A percentile compares a stretch with the other conserved stretches of the same genome.
Conservation (phyloP, 2,888 invertebrate genomes). For the Clostera curtula region DNA sequence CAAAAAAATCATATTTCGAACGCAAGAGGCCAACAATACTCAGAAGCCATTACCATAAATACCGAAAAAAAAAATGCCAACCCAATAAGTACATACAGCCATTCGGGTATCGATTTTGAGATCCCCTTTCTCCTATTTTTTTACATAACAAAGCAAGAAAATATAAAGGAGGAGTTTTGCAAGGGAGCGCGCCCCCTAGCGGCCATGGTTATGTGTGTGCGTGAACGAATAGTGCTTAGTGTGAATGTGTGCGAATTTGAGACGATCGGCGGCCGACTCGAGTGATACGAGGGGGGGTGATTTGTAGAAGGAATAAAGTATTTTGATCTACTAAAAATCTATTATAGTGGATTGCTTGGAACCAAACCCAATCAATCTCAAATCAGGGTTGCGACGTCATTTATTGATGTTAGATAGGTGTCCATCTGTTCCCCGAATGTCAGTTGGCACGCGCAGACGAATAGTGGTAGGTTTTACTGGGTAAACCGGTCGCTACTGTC, state of each 20-base stretch:
- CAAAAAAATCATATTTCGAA: too few relatives aligned
- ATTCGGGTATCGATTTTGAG: constrained; percentile 67
- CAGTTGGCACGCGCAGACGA: too few relatives aligned
- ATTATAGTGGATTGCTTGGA: too few relatives aligned
- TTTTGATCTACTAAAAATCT: constrained; percentile 34
- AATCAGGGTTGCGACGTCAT: too few relatives aligned
- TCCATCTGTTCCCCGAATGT: too few relatives aligned
- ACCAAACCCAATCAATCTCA: too few relatives aligned
- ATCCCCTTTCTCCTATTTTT: constrained; percentile 70
- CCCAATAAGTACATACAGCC: constrained; percentile 44
- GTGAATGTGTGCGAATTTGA: constrained; percentile 51
- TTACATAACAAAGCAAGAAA: constrained; percentile 73
- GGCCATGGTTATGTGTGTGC: constrained; percentile 17
- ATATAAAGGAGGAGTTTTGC: constrained; percentile 69
- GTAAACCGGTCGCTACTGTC: too few relatives aligned
- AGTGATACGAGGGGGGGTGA: constrained; percentile 63
- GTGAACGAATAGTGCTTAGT: constrained; percentile 26
- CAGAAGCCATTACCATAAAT: too few relatives aligned
- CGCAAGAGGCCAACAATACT: too few relatives aligned
- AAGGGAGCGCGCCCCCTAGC: constrained; percentile 57
- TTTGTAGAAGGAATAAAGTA: constrained; percentile 28
- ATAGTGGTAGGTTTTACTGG: too few relatives aligned
- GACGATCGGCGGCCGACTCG: constrained; percentile 66
- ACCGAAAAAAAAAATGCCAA: constrained; percentile 21
- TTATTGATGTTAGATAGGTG: too few relatives aligned